Percentiles rank a stretch among this genome's conserved stretches.
phyloP scores from a whole-genome alignment of 1,140 invertebrate genomes.

The Lucilia cuprina region DNA sequence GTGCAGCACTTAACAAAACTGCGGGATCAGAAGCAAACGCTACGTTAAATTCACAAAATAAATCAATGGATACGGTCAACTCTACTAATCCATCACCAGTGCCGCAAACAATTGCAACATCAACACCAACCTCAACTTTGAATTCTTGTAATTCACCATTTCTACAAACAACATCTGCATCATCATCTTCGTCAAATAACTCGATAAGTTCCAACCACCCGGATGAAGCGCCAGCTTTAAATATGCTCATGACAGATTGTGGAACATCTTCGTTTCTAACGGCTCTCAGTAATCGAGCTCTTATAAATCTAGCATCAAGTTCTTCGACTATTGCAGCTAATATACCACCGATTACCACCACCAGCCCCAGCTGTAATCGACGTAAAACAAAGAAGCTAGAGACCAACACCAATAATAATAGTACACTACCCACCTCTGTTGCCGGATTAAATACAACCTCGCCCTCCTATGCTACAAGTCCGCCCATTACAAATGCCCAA shows the following conservation, averaged over 20 bases:
- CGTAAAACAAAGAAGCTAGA: not conserved
- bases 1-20: constrained; percentile 42
- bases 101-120: not conserved
- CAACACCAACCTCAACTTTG: not conserved
- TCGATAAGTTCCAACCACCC: not conserved
- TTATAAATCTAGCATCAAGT: not conserved
- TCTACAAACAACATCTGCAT: not conserved
- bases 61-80: too few relatives aligned
- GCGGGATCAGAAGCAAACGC: not conserved
- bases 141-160: not conserved
- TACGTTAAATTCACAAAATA: not conserved
- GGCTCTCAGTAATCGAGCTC: not conserved
- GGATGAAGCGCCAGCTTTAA: not conserved
- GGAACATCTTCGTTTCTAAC: not conserved
- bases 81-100: too few relatives aligned
- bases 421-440: not conserved
- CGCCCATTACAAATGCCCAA: not conserved
- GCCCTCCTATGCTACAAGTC: not conserved
- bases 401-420: not conserved
- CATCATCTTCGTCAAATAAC: not conserved
- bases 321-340: constrained; percentile 16
- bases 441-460: not conserved
- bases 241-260: not conserved
- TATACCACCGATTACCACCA: not conserved
- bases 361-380: not conserved